These are phyloP conservation scores for Eurois occulta DNA, from an alignment of 2,888 invertebrate species.

Conservation along the genomic window DNA sequence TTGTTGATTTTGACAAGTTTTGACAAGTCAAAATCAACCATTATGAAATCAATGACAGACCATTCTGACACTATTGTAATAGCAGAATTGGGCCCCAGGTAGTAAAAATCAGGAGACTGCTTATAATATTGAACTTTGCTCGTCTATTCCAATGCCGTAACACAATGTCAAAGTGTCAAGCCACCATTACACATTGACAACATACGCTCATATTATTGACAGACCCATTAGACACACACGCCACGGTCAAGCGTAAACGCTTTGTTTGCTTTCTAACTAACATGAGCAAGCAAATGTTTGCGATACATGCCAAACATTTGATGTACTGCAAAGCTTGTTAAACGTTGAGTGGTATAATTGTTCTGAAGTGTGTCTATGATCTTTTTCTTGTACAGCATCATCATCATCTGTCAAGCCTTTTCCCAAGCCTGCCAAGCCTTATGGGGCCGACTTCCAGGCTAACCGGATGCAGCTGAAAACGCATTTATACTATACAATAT, in stretches of 20 bases:
- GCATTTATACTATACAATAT: too few species aligned
- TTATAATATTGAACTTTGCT: not conserved
- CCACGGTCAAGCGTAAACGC: slow-evolving; percentile 55
- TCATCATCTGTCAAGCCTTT: not conserved
- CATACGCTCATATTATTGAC: slow-evolving; percentile 36
- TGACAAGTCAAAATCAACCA: too few species aligned
- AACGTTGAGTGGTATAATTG: not conserved
- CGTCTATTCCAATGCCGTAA: not conserved
- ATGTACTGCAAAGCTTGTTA: slow-evolving; percentile 19
- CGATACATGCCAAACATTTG: slow-evolving; percentile 46
- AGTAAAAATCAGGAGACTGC: too few species aligned
- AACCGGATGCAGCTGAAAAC: too few species aligned
- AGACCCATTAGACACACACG: slow-evolving; percentile 26
- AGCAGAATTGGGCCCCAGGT: too few species aligned
- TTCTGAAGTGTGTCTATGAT: not conserved
- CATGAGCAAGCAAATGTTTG: slow-evolving; percentile 54
- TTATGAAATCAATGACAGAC: too few species aligned
- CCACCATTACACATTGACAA: slow-evolving; percentile 22
- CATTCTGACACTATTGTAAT: too few species aligned
- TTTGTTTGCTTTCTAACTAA: slow-evolving; percentile 49
- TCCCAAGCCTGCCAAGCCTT: not conserved
- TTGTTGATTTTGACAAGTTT: too few species aligned
- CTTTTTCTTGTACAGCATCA: not conserved
- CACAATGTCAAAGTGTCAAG: slow-evolving; percentile 24
- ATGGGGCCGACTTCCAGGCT: not conserved